phyloP scores from a whole-genome alignment of 2,797 vertebrate genomes.

The Diplodus sargus region DNA sequence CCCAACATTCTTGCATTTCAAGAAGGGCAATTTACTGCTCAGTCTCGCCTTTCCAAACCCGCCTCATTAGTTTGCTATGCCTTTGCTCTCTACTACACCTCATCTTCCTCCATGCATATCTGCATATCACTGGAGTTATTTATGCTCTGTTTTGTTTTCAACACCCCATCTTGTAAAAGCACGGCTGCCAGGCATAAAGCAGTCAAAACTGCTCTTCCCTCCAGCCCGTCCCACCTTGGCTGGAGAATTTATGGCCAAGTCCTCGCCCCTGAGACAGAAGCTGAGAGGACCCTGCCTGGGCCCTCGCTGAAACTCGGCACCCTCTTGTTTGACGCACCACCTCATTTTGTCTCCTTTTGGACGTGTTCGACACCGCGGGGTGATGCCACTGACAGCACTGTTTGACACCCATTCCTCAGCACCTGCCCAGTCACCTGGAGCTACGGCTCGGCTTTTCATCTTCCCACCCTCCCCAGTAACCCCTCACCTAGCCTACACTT shows the following conservation, averaged over 20 bases:
- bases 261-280: slow-evolving; percentile 75
- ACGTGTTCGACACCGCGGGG: slow-evolving; percentile 51
- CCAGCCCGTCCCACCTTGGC: slow-evolving; percentile 61
- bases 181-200: slow-evolving; percentile 73
- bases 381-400: slow-evolving; percentile 64
- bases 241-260: slow-evolving; percentile 79
- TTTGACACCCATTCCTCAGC: slow-evolving; percentile 69
- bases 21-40: slow-evolving; percentile 42
- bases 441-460: slow-evolving; percentile 71
- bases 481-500: slow-evolving; percentile 50
- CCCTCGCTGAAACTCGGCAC: slow-evolving; percentile 74
- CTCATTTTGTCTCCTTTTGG: slow-evolving; percentile 66
- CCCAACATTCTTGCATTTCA: slow-evolving; percentile 69
- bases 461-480: slow-evolving; percentile 33
- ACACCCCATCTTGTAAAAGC: slow-evolving; percentile 73
- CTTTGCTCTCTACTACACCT: slow-evolving; percentile 40
- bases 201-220: slow-evolving; percentile 68
- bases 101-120: slow-evolving; percentile 58
- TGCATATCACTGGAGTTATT: slow-evolving; percentile 77
- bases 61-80: slow-evolving; percentile 54
- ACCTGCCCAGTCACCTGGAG: slow-evolving; percentile 79
- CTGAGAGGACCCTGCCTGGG: slow-evolving; percentile 61
- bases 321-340: slow-evolving; percentile 57
- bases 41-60: slow-evolving; percentile 59
- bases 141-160: slow-evolving; percentile 80